These are phyloP conservation scores for Sabellastarte sp. DNA, from an alignment of 2,888 invertebrate species.

Conservation along the genomic window DNA sequence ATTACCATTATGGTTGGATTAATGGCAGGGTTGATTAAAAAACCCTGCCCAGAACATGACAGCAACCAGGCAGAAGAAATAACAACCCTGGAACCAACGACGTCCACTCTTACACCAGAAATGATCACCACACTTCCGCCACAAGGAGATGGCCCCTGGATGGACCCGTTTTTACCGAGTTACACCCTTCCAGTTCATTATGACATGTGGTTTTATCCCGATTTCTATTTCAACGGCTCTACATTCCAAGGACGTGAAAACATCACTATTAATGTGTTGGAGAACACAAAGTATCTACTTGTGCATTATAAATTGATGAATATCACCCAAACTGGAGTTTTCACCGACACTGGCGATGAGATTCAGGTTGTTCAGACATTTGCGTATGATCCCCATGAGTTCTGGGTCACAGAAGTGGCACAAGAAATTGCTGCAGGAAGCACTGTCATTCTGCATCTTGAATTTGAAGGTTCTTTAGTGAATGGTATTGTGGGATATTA, in stretches of 20 bases:
- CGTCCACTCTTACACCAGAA: too few species aligned
- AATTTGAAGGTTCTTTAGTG: conserved; percentile 69
- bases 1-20: too few species aligned
- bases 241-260: conserved; percentile 65
- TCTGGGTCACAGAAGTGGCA: conserved; percentile 57
- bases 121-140: neutral
- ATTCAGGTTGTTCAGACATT: conserved; percentile 36
- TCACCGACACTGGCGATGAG: conserved; percentile 13
- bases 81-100: too few species aligned
- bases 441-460: conserved; percentile 61
- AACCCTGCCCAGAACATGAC: too few species aligned
- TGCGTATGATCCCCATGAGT: conserved; percentile 58
- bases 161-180: conserved; percentile 64
- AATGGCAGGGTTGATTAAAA: too few species aligned
- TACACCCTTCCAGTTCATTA: conserved; percentile 69
- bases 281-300: conserved; percentile 55
- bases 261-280: conserved; percentile 50
- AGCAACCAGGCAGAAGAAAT: too few species aligned
- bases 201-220: conserved; percentile 69
- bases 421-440: conserved; percentile 35
- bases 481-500: conserved; percentile 74
- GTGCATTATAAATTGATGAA: conserved; percentile 68
- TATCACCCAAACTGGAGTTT: conserved; percentile 60
- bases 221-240: conserved; percentile 63
- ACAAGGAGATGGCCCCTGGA: conserved; percentile 16